A percentile compares a stretch with the other conserved stretches of the same genome.
These are phyloP conservation scores for Neomicropteryx cornuta DNA, from an alignment of 1,140 invertebrate genomes.

Conservation along the genomic window DNA sequence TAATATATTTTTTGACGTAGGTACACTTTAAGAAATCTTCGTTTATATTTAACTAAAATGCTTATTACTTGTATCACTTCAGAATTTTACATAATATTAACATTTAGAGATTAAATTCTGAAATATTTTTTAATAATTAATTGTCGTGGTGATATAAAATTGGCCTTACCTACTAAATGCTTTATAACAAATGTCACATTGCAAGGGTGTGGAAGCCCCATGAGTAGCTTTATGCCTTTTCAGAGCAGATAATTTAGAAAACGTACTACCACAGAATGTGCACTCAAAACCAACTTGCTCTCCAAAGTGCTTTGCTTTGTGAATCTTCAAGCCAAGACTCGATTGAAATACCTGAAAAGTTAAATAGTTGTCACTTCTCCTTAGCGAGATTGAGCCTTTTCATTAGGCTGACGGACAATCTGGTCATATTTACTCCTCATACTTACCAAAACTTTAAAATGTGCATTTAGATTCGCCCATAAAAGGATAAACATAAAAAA, in stretches of 20 bases:
- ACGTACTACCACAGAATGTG: slow-evolving; percentile 12
- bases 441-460: too few relatives aligned
- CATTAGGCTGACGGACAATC: too few relatives aligned
- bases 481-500: too few relatives aligned
- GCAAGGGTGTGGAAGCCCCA: slow-evolving; percentile 30
- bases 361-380: too few relatives aligned
- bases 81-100: background rate
- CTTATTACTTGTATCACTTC: too few relatives aligned
- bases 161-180: slow-evolving; percentile 21
- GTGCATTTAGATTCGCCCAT: too few relatives aligned
- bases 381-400: too few relatives aligned
- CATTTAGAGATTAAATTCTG: background rate
- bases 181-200: slow-evolving; percentile 36
- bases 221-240: slow-evolving; percentile 13
- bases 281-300: slow-evolving; percentile 7
- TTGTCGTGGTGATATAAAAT: background rate
- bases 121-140: slow-evolving; percentile 3
- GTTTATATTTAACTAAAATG: too few relatives aligned
- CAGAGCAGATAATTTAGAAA: slow-evolving; percentile 9
- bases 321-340: slow-evolving; percentile 9
- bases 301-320: slow-evolving; percentile 10
- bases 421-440: too few relatives aligned
- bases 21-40: too few relatives aligned
- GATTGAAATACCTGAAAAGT: slow-evolving; percentile 5
- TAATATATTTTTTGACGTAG: too few relatives aligned